Conservation (phyloP, 2,888 invertebrate species). For the Palloptera scutellata region DNA sequence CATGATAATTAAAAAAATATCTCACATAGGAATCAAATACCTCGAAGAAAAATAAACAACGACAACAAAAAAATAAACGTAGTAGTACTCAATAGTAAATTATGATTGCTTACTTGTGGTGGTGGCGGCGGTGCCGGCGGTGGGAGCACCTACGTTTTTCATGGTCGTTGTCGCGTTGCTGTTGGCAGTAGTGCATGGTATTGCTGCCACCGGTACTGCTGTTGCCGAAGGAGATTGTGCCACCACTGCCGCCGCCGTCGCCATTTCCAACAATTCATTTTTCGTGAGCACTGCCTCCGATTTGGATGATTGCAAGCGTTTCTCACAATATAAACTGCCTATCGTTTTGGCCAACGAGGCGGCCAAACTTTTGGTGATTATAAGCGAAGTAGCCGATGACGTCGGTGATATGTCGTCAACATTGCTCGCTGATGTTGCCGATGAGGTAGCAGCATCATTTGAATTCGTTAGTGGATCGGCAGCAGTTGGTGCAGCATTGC, state of each 20-base stretch:
- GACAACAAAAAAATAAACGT: no score
- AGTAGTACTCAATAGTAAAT: constrained; percentile 19
- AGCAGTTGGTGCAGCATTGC: background rate
- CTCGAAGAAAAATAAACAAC: no score
- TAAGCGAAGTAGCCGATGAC: constrained; percentile 27
- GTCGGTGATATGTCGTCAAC: constrained; percentile 13
- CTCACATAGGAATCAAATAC: no score
- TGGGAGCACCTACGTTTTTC: background rate
- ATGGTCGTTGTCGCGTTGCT: background rate
- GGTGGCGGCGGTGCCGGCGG: constrained; percentile 5
- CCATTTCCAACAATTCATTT: background rate
- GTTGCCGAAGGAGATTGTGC: constrained; percentile 18
- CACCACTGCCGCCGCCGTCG: constrained; percentile 19
- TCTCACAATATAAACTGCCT: constrained; percentile 62
- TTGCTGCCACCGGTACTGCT: constrained; percentile 14
- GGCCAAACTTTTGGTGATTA: constrained; percentile 58
- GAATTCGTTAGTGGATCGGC: background rate
- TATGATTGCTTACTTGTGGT: constrained; percentile 34
- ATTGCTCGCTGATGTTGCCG: background rate
- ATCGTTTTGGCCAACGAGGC: constrained; percentile 59
- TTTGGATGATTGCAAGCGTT: constrained; percentile 62
- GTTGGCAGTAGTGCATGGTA: background rate
- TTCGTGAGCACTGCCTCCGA: constrained; percentile 54
- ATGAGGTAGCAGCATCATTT: constrained; percentile 12
- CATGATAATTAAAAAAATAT: background rate